phyloP scores from a whole-genome alignment of 2,888 invertebrate genomes.

The Troides oblongomaculatus region DNA sequence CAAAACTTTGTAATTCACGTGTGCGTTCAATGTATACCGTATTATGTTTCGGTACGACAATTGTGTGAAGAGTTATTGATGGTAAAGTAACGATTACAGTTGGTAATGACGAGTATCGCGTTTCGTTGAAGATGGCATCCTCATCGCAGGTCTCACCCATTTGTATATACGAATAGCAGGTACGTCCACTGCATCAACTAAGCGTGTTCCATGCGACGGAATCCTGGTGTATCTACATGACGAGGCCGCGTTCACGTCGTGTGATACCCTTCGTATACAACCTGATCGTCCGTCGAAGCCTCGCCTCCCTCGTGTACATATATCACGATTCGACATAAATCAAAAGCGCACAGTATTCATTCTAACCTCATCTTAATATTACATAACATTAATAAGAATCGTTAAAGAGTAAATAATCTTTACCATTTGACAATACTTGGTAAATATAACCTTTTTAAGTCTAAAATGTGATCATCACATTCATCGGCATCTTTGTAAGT shows the following conservation, averaged over 20 bases:
- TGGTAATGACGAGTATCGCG: slow-evolving; percentile 31
- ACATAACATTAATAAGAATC: slow-evolving; percentile 40
- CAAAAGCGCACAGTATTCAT: slow-evolving; percentile 72
- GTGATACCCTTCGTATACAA: background rate
- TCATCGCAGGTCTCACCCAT: slow-evolving; percentile 51
- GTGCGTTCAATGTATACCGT: slow-evolving; percentile 56
- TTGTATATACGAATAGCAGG: slow-evolving; percentile 59
- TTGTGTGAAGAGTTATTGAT: slow-evolving; percentile 34
- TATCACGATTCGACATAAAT: slow-evolving; percentile 62
- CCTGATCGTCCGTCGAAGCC: background rate
- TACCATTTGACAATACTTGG: slow-evolving; percentile 79
- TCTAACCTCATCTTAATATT: slow-evolving; percentile 56
- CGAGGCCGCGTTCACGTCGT: slow-evolving; percentile 29
- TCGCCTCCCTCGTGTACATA: slow-evolving; percentile 15
- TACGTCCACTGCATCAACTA: slow-evolving; percentile 46
- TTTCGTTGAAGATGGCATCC: slow-evolving; percentile 45
- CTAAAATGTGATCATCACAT: slow-evolving; percentile 69
- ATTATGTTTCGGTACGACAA: slow-evolving; percentile 35
- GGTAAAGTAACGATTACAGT: slow-evolving; percentile 43
- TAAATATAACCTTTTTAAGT: slow-evolving; percentile 75
- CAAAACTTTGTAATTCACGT: slow-evolving; percentile 38
- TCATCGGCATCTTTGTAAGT: slow-evolving; percentile 62
- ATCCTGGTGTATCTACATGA: slow-evolving; percentile 63
- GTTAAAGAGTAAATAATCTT: slow-evolving; percentile 56
- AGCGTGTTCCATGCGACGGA: slow-evolving; percentile 40